Base-by-base conservation (phyloP, 2,888 invertebrate species). In the Hipparchia semele region DNA sequence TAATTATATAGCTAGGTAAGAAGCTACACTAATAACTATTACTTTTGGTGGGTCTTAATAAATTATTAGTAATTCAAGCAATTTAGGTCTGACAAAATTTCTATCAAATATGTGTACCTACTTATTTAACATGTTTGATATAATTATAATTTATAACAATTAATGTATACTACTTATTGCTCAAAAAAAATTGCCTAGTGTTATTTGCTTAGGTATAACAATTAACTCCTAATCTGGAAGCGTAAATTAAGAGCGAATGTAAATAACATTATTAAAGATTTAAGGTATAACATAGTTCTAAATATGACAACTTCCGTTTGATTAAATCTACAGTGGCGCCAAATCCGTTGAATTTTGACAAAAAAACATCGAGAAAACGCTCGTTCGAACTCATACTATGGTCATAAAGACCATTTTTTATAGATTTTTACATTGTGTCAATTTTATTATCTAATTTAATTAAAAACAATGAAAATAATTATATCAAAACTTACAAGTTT, bases 391-490 rank as follows among this genome's bases (percentile, higher is more conserved):
- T 13, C 9, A 13, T 23, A 64, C 49, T 51, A 9, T 49, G 49
- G 23, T 23, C 4, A 46, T 62, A 46, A 49, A 46, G 46, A 49
- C n/a, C 46, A 58, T 49, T 49, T 62, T 49, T 23, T 4, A 9
- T 51, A 23, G 1, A 23, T 49, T 49, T 46, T 10, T 49, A 33
- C 8, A 60, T 60, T 60, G 59, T 60, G 8, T 23, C 49, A 23
- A 64, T 61, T 6, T 61, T 45, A 61, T 6, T 39, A 60, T 64
- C 46, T 51, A 64, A 49, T 64, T 64, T 64, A 23, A 64, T 64
- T 51, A 23, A 64, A 49, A 64, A 49, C 64, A 49, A 62, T 46
- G 13, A 9, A 62, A 62, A 62, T 62, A 13, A 64, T 49, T 64
- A 62, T 62, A 64, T 64, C 13, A 64, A 49, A 64, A 49, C 64